Evolutionary conservation across 2,888 invertebrate species (phyloP).

Genomic region (Shargacucullia verbasci): DNA sequence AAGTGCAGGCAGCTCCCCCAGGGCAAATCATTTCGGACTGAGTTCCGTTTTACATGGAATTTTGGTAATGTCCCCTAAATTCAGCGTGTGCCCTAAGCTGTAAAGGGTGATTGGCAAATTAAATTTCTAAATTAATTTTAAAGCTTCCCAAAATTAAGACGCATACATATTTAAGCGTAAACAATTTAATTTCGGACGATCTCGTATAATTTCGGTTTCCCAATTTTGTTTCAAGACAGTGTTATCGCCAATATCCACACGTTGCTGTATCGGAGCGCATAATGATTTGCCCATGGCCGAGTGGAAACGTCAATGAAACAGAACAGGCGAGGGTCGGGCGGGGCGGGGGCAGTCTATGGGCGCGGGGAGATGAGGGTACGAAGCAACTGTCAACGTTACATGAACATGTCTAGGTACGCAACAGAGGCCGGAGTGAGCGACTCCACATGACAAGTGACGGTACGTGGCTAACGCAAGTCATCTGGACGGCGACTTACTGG

Average conservation of each 20-base stretch:
- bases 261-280: conserved; percentile 27
- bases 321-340: conserved; percentile 64
- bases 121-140: conserved; percentile 6
- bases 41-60: conserved; percentile 24
- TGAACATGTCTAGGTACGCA: conserved; percentile 77
- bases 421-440: conserved; percentile 78
- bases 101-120: conserved; percentile 6
- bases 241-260: conserved; percentile 19
- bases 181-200: not conserved
- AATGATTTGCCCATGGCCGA: conserved; percentile 72
- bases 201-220: not conserved
- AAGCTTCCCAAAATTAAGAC: conserved; percentile 6
- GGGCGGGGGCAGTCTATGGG: conserved; percentile 62
- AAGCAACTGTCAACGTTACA: conserved; percentile 71
- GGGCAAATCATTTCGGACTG: conserved; percentile 58
- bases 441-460: conserved; percentile 74
- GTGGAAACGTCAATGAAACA: conserved; percentile 61
- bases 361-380: conserved; percentile 62
- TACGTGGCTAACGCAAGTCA: conserved; percentile 75
- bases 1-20: conserved; percentile 65
- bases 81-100: not conserved
- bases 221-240: conserved; percentile 11
- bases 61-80: conserved; percentile 15
- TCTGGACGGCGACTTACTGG: conserved; percentile 93
- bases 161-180: conserved; percentile 7